These are phyloP conservation scores for Lepidurus packardi DNA, from an alignment of 1,140 invertebrate species.

Conservation along the genomic window DNA sequence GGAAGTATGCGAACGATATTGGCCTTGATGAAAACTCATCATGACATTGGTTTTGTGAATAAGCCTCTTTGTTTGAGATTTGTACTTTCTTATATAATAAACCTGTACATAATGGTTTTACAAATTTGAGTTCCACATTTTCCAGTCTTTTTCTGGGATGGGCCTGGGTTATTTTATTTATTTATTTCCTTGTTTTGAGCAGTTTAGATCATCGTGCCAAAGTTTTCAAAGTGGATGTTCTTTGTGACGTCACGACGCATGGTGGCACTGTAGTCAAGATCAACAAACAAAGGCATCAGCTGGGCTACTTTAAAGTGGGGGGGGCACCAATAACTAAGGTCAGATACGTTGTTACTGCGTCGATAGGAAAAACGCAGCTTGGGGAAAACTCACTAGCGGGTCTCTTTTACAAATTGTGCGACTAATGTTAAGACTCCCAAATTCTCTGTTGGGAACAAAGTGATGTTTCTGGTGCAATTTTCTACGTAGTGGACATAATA, in stretches of 20 bases:
- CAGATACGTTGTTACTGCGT: conserved; percentile 14
- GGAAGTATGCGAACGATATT: conserved; percentile 18
- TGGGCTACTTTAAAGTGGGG: neutral
- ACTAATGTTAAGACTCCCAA: neutral
- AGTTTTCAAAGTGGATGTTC: too few relatives aligned
- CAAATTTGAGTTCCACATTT: neutral
- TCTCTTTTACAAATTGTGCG: neutral
- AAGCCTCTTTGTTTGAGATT: conserved; percentile 18
- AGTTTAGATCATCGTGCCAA: too few relatives aligned
- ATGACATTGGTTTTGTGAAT: conserved; percentile 15
- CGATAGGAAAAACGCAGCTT: neutral
- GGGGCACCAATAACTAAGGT: neutral
- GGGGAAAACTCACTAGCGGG: neutral
- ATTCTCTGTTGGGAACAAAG: too few relatives aligned
- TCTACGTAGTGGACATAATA: too few relatives aligned
- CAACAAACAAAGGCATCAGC: neutral
- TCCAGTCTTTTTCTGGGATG: neutral
- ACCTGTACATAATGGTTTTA: conserved; percentile 13
- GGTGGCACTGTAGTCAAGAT: too few relatives aligned
- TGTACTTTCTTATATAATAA: conserved; percentile 22
- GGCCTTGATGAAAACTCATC: conserved; percentile 1
- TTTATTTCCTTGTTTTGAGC: neutral
- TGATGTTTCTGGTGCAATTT: too few relatives aligned
- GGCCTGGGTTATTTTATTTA: neutral
- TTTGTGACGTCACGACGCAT: too few relatives aligned